Evolutionary conservation across 2,888 invertebrate species (phyloP), one percentile per base, ranked within the genome.

Genomic region (Actias luna): DNA sequence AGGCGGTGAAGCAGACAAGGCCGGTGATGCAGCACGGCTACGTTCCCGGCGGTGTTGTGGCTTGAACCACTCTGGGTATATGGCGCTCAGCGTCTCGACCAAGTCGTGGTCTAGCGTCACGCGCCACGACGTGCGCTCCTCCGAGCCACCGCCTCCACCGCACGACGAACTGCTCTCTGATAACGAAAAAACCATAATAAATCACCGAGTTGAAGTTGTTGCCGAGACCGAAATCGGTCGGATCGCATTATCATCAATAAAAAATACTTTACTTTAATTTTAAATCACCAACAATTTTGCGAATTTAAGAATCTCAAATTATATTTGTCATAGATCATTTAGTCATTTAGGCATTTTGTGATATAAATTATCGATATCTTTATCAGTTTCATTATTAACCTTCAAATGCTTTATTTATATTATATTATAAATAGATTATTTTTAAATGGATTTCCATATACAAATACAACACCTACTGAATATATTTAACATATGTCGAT

Each of bases 31-130:
- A 67, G 87, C 81, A 71, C 85, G 84, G 79, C 85, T 84, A 71
- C 87, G 85, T 75, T 88, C 91, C 69, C 87, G 87, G 69, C 87
- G 84, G 71, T 86, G 86, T 81, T 90, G 90, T 75, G 89, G 89
- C 85, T 96, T 96, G 94, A 98, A 98, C 98, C 98, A 98, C 95
- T 96, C 97, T 77, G 98, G 98, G 93, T 97, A 98, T 89, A 97
- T 97, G 80, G 97, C 96, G 88, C 97, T 96, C 84, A 98, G 96
- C 85, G 98, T 98, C 92, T 98, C 97, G 88, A 98, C 95, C 82
- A 98, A 94, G 94, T 98, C 98, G 94, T 96, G 96, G 94, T 98
- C 98, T 93, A 98, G 95, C 92, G 97, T 97, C 87, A 98, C 95
- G 93, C 96, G 96, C 97, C 97, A 98, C 94, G 96, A 97, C 84